phyloP scores from a whole-genome alignment of 2,113 vertebrate genomes.

The Pachyramphus minor region DNA sequence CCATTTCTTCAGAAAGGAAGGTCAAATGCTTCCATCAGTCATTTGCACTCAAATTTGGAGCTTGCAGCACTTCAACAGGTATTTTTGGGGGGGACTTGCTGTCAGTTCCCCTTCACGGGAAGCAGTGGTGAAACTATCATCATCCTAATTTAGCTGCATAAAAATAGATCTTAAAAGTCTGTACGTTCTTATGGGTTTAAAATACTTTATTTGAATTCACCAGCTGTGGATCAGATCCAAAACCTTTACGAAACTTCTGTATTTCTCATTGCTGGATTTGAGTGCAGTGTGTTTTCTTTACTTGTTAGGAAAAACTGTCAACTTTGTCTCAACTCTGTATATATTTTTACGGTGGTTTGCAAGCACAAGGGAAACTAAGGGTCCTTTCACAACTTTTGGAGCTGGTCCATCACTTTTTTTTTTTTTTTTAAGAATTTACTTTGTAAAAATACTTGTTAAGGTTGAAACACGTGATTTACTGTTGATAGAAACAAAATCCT shows the following conservation, averaged over 20 bases:
- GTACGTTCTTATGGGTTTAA: neutral
- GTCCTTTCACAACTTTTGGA: constrained; percentile 49
- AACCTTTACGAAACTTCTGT: neutral
- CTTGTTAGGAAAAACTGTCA: constrained; percentile 26
- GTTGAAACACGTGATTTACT: neutral
- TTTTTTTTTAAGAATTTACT: neutral
- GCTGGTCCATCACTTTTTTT: constrained; percentile 4
- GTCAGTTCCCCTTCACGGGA: neutral
- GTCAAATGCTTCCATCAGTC: constrained; percentile 6
- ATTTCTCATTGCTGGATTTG: constrained; percentile 14
- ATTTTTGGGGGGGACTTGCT: neutral
- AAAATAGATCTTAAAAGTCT: neutral
- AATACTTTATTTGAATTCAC: neutral
- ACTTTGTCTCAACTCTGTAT: constrained; percentile 39
- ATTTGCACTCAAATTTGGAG: neutral
- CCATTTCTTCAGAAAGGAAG: neutral
- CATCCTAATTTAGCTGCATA: neutral
- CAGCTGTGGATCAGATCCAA: constrained; percentile 24
- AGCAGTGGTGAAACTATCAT: neutral
- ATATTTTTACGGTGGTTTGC: constrained; percentile 45
- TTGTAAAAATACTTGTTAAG: constrained; percentile 21
- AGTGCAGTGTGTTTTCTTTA: constrained; percentile 19
- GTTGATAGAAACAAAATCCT: neutral
- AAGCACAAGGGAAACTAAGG: constrained; percentile 4
- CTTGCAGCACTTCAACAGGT: neutral